These are phyloP conservation scores for Holothuria leucospilota DNA, from an alignment of 53 echinoderm and acorn worm species.

Conservation along the genomic window DNA sequence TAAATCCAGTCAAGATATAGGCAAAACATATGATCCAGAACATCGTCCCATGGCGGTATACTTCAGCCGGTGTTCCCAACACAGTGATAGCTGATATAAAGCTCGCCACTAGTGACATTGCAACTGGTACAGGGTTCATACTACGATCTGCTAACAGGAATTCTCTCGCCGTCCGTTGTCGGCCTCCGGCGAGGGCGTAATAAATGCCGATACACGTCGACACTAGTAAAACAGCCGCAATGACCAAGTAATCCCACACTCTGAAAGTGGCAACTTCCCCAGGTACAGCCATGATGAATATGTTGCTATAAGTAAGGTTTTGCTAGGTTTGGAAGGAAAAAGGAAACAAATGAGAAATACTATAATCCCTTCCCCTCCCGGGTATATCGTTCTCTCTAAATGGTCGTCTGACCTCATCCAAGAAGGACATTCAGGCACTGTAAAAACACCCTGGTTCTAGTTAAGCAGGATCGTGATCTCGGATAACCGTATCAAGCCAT, in stretches of 20 bases:
- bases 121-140: conserved; percentile 84
- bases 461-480: too few relatives aligned
- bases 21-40: conserved; percentile 74
- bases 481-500: too few relatives aligned
- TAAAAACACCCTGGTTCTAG: too few relatives aligned
- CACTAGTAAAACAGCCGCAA: conserved; percentile 63
- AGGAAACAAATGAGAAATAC: too few relatives aligned
- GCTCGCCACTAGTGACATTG: conserved; percentile 80
- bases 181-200: conserved; percentile 80
- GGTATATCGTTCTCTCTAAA: too few relatives aligned
- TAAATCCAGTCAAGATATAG: conserved; percentile 41
- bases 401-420: too few relatives aligned
- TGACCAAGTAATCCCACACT: conserved; percentile 80
- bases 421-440: too few relatives aligned
- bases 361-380: too few relatives aligned
- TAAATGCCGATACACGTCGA: conserved; percentile 75
- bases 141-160: conserved; percentile 85
- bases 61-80: conserved; percentile 87
- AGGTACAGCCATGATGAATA: neutral
- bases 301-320: too few relatives aligned
- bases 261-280: conserved; percentile 58
- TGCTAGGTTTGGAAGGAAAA: too few relatives aligned
- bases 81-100: conserved; percentile 83
- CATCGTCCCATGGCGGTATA: conserved; percentile 79
- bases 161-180: conserved; percentile 74